Evolutionary conservation across 2,888 invertebrate species (phyloP).

Genomic region (Tetranychus piercei): DNA sequence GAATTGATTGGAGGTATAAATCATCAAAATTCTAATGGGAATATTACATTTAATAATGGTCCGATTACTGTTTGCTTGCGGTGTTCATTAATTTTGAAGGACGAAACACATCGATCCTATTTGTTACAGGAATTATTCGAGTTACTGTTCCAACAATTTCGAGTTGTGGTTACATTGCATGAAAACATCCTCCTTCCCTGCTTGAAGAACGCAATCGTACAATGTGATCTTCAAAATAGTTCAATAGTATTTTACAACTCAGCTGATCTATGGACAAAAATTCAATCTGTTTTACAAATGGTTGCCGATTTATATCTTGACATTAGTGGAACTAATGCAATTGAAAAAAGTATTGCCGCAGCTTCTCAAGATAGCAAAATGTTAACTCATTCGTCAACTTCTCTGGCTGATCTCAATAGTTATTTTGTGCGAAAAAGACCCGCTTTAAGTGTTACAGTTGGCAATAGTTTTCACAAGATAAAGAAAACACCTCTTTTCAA

Average conservation of each 20-base stretch:
- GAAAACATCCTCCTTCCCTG: conserved; percentile 40
- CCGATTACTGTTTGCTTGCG: neutral
- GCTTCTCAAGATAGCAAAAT: neutral
- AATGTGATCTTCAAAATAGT: neutral
- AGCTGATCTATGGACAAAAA: conserved; percentile 69
- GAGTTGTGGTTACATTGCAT: conserved; percentile 59
- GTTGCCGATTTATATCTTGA: conserved; percentile 20
- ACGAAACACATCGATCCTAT: conserved; percentile 29
- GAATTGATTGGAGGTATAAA: conserved; percentile 46
- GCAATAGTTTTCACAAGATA: neutral
- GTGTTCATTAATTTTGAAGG: neutral
- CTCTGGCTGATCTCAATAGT: conserved; percentile 9
- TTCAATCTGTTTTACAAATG: conserved; percentile 48
- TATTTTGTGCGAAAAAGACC: conserved; percentile 15
- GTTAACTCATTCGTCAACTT: neutral
- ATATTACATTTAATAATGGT: neutral
- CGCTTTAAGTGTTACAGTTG: neutral
- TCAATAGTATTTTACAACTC: conserved; percentile 43
- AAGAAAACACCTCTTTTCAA: conserved; percentile 41
- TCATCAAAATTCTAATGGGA: neutral
- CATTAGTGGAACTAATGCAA: conserved; percentile 10
- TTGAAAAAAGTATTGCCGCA: neutral
- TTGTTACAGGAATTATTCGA: conserved; percentile 44
- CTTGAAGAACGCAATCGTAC: conserved; percentile 29
- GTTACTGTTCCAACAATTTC: conserved; percentile 60